phyloP scores from a whole-genome alignment of 2,888 invertebrate species.

The Brachyopa scutellaris region DNA sequence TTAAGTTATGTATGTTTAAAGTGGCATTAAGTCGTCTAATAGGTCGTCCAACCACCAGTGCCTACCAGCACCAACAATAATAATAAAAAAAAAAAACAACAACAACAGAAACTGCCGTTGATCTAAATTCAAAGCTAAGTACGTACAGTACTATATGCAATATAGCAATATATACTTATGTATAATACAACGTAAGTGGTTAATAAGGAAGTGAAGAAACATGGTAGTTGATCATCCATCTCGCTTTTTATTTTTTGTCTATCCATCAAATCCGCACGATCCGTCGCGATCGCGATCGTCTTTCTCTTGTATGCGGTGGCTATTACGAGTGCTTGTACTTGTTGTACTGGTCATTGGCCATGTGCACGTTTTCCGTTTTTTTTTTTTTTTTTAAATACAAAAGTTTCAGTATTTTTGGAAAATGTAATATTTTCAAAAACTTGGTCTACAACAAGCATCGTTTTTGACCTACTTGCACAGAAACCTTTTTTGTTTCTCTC shows the following conservation, averaged over 20 bases:
- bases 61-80: conserved; percentile 5
- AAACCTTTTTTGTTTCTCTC: background rate
- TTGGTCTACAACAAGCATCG: background rate
- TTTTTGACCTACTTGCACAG: conserved; percentile 61
- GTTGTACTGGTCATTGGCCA: no score
- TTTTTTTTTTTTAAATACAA: no score
- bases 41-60: conserved; percentile 53
- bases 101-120: conserved; percentile 65
- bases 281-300: conserved; percentile 29
- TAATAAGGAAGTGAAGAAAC: conserved; percentile 73
- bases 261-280: conserved; percentile 68
- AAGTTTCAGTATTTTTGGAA: no score
- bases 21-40: conserved; percentile 68
- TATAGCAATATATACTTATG: background rate
- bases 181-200: conserved; percentile 69
- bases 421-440: no score
- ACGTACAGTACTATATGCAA: conserved; percentile 36
- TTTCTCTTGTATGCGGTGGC: conserved; percentile 27
- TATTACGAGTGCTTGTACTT: no score
- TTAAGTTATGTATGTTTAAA: conserved; percentile 59
- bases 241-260: conserved; percentile 59
- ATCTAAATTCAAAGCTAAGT: conserved; percentile 68
- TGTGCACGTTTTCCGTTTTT: no score
- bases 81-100: background rate
- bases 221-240: conserved; percentile 69